Evolutionary conservation across 2,113 vertebrate species (phyloP), one percentile per base, ranked within the genome.

Genomic region (Leucoraja erinaceus): DNA sequence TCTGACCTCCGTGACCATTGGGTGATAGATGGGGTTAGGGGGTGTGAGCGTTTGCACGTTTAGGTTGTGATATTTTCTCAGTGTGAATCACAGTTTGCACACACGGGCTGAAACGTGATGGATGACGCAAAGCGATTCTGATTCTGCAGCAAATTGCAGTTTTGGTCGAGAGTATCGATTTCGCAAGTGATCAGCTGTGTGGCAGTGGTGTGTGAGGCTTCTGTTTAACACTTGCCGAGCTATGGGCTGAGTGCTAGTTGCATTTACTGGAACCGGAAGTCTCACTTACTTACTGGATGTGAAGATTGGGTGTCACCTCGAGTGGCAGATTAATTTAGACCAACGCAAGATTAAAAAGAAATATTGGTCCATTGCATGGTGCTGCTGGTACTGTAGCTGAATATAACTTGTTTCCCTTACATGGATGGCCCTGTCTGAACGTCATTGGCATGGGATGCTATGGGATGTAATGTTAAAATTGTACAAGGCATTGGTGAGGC

Each of bases 211-310:
- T 47, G 31, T 28, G 33, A 47, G 38, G 3, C 22, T 22, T 91
- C 54, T 10, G 28, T 31, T 47, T 72, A 91, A 91, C 63, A 20
- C 83, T 63, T 74, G 33, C 25, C 9, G 72, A 54, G 3, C 9
- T 47, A 11, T 4, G 72, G 70, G 11, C 59, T 18, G 22, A 66
- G 31, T 88, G 83, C 59, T 18, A 5, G 6, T 31, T 91, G 68
- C 31, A 54, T 54, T 91, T 91, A 91, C 90, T 91, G 90, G 68
- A 91, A 74, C 66, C 10, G 90, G 68, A 91, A 91, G 33, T 74
- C 31, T 54, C 66, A 72, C 38, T 91, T 72, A 38, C 16, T 91
- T 91, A 91, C 90, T 91, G 90, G 68, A 74, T 91, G 33, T 72
- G 8, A 47, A 54, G 68, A 54, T 47, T 22, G 33, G 66, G 90